phyloP scores from a whole-genome alignment of 2,888 invertebrate species.

The Gymnocheta viridis region DNA sequence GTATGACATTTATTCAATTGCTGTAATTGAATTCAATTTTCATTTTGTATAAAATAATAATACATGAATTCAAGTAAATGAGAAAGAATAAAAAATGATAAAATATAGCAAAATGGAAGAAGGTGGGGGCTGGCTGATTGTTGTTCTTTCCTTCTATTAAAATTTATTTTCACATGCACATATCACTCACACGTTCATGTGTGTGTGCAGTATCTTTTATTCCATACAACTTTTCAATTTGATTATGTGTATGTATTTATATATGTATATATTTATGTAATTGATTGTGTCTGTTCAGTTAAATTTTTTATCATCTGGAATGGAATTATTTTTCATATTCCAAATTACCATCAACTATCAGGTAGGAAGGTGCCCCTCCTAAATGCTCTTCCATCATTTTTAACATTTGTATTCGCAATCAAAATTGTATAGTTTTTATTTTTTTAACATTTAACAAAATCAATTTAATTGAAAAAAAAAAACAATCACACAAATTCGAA shows the following conservation, averaged over 20 bases:
- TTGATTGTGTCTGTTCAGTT: constrained; percentile 11
- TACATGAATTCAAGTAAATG: neutral
- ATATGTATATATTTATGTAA: constrained; percentile 13
- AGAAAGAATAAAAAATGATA: neutral
- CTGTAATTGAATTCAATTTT: constrained; percentile 61
- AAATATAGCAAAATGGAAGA: constrained; percentile 8
- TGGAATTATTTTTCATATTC: constrained; percentile 19
- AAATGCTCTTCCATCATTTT: neutral
- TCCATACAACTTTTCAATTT: neutral
- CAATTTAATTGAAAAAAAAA: constrained; percentile 66
- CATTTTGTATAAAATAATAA: constrained; percentile 21
- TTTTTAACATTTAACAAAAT: constrained; percentile 21
- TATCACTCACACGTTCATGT: neutral
- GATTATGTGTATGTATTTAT: neutral
- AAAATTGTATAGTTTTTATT: neutral
- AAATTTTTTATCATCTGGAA: neutral
- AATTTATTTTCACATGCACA: neutral
- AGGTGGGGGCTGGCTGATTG: neutral
- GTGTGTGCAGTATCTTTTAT: neutral
- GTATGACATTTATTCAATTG: constrained; percentile 54
- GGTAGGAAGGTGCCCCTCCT: neutral
- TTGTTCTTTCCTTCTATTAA: neutral
- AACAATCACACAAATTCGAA: constrained; percentile 55
- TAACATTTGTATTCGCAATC: constrained; percentile 12
- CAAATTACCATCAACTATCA: neutral